Conservation (phyloP, 2,888 invertebrate species). For the Eristalis tenax region DNA sequence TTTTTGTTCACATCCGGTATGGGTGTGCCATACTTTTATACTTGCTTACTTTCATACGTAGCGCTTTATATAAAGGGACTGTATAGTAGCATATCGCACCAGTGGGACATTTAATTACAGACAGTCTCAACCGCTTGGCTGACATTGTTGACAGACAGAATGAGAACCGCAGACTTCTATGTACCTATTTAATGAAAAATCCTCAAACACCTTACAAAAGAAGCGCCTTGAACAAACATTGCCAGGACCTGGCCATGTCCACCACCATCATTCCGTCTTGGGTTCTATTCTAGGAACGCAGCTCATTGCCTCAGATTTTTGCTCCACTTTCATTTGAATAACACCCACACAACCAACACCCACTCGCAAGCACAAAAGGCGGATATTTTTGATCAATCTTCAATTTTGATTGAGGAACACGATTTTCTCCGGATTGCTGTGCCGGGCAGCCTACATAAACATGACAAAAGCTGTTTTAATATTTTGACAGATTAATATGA, state of each 20-base stretch:
- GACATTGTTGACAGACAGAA: too few species aligned
- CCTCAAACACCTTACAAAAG: not conserved
- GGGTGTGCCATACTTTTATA: too few species aligned
- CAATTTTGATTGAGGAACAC: not conserved
- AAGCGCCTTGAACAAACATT: not conserved
- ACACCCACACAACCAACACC: not conserved
- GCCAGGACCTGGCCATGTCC: not conserved
- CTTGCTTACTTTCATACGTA: too few species aligned
- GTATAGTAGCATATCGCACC: too few species aligned
- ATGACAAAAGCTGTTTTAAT: slow-evolving; percentile 15
- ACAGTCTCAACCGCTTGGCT: too few species aligned
- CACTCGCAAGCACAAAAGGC: not conserved
- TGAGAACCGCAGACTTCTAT: not conserved
- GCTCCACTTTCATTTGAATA: not conserved
- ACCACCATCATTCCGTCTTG: too few species aligned
- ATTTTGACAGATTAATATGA: slow-evolving; percentile 7
- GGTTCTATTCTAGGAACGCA: not conserved
- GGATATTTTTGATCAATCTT: not conserved
- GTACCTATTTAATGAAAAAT: not conserved
- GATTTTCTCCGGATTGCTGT: not conserved
- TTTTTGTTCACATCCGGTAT: too few species aligned
- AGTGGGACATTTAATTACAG: too few species aligned
- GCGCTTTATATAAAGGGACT: too few species aligned
- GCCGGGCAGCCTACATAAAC: not conserved
- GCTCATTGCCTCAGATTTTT: not conserved